phyloP scores from a whole-genome alignment of 35 echinoderm and acorn worm species.

The Diadema setosum region DNA sequence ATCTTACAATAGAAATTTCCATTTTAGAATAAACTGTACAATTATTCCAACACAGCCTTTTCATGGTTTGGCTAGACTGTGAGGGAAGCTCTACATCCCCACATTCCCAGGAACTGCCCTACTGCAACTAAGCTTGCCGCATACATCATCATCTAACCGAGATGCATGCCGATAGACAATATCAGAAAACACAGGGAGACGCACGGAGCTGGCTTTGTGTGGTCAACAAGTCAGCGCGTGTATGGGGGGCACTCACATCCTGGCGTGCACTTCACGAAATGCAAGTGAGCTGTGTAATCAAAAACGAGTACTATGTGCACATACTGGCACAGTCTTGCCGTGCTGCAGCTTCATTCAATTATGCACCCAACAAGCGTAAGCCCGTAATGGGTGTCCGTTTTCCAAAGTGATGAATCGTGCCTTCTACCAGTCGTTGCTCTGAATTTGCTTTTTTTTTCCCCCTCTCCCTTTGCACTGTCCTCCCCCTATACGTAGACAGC shows the following conservation, averaged over 20 bases:
- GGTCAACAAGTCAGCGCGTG: neutral
- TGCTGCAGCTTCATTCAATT: slow-evolving; percentile 5
- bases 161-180: neutral
- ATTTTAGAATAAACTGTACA: too few species aligned
- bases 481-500: neutral
- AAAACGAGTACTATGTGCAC: neutral
- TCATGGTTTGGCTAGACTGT: too few species aligned
- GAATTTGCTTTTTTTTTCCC: neutral
- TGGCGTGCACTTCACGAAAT: too few species aligned
- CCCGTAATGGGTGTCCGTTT: slow-evolving; percentile 26
- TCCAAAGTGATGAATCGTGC: neutral
- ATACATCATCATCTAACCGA: slow-evolving; percentile 1
- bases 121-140: neutral
- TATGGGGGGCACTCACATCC: neutral
- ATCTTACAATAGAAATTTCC: too few species aligned
- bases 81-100: too few species aligned
- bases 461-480: neutral
- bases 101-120: neutral
- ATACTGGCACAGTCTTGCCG: neutral
- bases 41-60: too few species aligned
- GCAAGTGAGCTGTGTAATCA: neutral
- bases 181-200: neutral
- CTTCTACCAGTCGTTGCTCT: neutral
- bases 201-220: neutral
- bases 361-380: neutral